Percentiles rank a stretch among this genome's conserved stretches.
Evolutionary conservation across 2,797 vertebrate species (phyloP).

Genomic region (Phoeniculus purpureus): DNA sequence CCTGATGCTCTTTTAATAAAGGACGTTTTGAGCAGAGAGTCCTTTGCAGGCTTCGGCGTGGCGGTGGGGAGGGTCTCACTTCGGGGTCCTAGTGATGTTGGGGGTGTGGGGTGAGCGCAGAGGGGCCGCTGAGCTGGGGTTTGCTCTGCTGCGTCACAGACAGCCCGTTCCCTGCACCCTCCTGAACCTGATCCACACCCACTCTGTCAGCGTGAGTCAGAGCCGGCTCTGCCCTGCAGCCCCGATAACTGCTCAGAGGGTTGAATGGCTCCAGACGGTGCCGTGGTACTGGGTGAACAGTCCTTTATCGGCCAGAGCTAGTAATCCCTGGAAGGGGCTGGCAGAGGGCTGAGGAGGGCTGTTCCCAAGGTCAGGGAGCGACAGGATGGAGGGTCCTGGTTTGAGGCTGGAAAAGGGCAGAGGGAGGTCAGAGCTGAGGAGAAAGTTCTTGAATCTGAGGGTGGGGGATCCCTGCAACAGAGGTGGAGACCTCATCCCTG

Average conservation of each 20-base stretch:
- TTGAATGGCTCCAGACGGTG: fast-evolving
- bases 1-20: not conserved
- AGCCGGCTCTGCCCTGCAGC: not conserved
- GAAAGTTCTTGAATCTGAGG: too few relatives aligned
- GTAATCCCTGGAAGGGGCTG: too few relatives aligned
- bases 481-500: too few relatives aligned
- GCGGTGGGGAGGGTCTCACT: not conserved
- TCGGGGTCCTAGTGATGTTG: fast-evolving
- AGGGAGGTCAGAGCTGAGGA: too few relatives aligned
- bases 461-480: too few relatives aligned
- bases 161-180: fast-evolving
- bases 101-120: fast-evolving
- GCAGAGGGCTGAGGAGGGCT: too few relatives aligned
- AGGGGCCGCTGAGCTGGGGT: fast-evolving
- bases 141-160: fast-evolving
- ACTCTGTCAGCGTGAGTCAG: not conserved
- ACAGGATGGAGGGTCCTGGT: too few relatives aligned
- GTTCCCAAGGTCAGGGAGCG: too few relatives aligned
- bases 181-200: not conserved
- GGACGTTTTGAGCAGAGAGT: fast-evolving
- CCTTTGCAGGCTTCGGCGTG: fast-evolving
- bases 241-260: fast-evolving
- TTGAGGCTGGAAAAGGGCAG: too few relatives aligned
- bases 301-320: fast-evolving
- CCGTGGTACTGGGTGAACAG: fast-evolving